Evolutionary conservation across 2,888 invertebrate species (phyloP), one percentile per base, ranked within the genome.

Genomic region (Caenorhabditis uteleia): DNA sequence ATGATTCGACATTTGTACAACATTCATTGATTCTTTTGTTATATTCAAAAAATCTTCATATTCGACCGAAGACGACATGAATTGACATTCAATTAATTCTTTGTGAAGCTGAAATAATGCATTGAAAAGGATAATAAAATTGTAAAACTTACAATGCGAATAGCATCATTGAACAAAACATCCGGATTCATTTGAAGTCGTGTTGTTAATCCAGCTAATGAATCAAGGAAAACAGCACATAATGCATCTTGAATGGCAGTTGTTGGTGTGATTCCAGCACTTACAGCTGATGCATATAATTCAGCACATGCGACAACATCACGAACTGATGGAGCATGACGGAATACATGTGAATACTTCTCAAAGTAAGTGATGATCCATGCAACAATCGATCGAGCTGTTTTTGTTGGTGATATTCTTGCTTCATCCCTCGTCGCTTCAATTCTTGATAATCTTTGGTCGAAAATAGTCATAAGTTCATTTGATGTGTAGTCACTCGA

Each of bases 181-280:
- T 45, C n/a, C 3, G 62, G 44, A 36, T 72, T 61, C 14, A 60
- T 59, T 40, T 95, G 94, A 46, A 95, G 88, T 70, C 92, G 90
- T 84, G 97, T 95, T 33, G 95, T 86, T 79, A 95, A 93, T 0
- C 93, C 91, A 70, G 95, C 88, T 83, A 89, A 90, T 39, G 93
- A 91, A 1, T 97, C 97, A 80, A 95, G 94, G 23, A 92, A 87
- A 70, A 91, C 91, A 2, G 92, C 90, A 31, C 83, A 75, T 23
- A 79, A 75, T 10, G 70, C 58, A 43, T 75, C 75, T 34, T 50
- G 50, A 10, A 85, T 78, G 6, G 83, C 58, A 10, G 25, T 38
- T 1, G 40, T 33, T 10, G 18, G 10, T 1, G 44, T 49, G 23
- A 67, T 49, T n/a, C 78, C 40, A 75, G 64, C 12, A 84, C 84